Base-by-base conservation (phyloP, 2,797 vertebrate genomes). In the Sphenodon punctatus region DNA sequence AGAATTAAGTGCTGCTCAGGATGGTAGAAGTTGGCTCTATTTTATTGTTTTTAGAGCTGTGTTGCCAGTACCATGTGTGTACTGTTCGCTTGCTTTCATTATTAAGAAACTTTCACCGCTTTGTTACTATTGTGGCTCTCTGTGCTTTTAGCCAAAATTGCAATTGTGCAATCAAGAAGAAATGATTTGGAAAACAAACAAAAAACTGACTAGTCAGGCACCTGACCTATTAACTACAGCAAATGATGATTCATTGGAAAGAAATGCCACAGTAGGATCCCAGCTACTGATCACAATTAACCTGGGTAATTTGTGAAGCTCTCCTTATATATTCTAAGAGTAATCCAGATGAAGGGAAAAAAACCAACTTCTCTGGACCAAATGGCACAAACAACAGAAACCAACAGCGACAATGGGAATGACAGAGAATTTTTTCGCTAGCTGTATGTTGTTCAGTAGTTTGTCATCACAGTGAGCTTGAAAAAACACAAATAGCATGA, bases 111-210 rank as follows among this genome's bases (percentile, higher is more conserved):
- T 55, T 65, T 34, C 48, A 25, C 60, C 64, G 59, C 16, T 74
- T 84, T 46, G 70, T 74, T 80, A 80, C 85, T 78, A 65, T 75
- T 81, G 67, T 69, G 53, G 48, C 64, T 82, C 25, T 67, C 64
- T 30, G 41, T 51, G 36, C 34, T 39, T 73, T 67, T 68, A 75
- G 76, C 53, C 17, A 60, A 70, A 69, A 79, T 61, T 68, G 74
- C n/a, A 87, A 67, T 64, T 77, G 80, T 88, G 60, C 74, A 78
- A 80, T 27, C 51, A 92, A 64, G 32, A 85, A 87, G 76, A 55
- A 72, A 80, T 74, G 71, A 77, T 67, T 56, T 60, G n/a, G 56
- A 83, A 81, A 74, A 46, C 53, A 65, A 78, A 76, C 53, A 83
- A 74, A 87, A 80, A 61, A 7, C 2, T 22, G 48, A 55, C 58